phyloP scores from a whole-genome alignment of 2,113 vertebrate species.

The Sinocyclocheilus maitianheensis region DNA sequence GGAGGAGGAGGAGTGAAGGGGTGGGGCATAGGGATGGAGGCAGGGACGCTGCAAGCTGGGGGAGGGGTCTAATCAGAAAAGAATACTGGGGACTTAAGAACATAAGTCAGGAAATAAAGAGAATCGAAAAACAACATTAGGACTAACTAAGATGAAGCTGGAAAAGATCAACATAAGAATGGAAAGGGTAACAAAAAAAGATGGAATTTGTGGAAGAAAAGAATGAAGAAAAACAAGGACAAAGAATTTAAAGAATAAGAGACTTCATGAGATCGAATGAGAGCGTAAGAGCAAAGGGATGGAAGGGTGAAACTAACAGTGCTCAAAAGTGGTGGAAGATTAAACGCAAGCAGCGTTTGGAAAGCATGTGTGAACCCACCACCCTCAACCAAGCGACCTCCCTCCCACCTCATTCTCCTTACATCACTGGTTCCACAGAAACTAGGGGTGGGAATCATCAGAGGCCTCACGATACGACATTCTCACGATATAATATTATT shows the following conservation, averaged over 20 bases:
- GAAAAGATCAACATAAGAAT: not conserved
- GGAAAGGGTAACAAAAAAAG: slow-evolving; percentile 35
- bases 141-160: not conserved
- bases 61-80: not conserved
- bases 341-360: slow-evolving; percentile 63
- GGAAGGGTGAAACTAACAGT: slow-evolving; percentile 29
- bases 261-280: not conserved
- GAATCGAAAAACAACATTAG: not conserved
- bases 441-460: too few species aligned
- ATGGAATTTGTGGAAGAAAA: not conserved
- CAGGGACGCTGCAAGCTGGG: slow-evolving; percentile 51
- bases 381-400: slow-evolving; percentile 51
- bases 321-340: slow-evolving; percentile 54
- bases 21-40: slow-evolving; percentile 56
- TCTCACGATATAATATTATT: too few species aligned
- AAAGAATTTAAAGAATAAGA: not conserved
- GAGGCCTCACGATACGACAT: too few species aligned
- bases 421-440: slow-evolving; percentile 30
- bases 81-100: slow-evolving; percentile 45
- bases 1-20: slow-evolving; percentile 50
- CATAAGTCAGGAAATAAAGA: too few species aligned
- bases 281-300: not conserved
- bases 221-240: not conserved
- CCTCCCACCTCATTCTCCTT: slow-evolving; percentile 49
- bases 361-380: slow-evolving; percentile 47